Conservation (phyloP, 2,113 vertebrate genomes). For the Beaufortia kweichowensis region DNA sequence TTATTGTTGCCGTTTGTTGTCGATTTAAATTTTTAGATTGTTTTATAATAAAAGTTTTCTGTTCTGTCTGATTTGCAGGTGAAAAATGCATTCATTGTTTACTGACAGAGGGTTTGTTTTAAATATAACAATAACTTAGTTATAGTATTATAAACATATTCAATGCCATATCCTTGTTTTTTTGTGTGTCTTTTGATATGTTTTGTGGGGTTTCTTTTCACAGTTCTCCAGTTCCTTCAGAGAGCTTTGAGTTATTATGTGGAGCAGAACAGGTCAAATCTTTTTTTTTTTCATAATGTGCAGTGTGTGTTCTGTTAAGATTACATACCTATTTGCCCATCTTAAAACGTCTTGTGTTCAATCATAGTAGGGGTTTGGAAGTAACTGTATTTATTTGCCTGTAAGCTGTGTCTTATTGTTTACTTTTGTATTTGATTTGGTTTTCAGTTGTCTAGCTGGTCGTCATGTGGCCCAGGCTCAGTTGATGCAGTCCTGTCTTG, state of each 20-base stretch:
- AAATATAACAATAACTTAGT: no score
- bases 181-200: neutral
- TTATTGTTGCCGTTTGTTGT: neutral
- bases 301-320: neutral
- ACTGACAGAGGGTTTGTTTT: conserved; percentile 80
- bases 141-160: no score
- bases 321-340: no score
- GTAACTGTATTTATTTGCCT: neutral
- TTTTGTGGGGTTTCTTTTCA: neutral
- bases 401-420: conserved; percentile 21
- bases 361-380: no score
- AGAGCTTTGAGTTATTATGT: conserved; percentile 77
- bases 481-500: conserved; percentile 85
- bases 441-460: conserved; percentile 77
- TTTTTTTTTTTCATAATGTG: neutral
- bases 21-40: neutral
- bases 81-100: conserved; percentile 78
- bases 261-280: conserved; percentile 84
- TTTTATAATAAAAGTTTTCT: neutral
- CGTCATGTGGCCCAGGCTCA: conserved; percentile 84
- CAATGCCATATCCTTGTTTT: neutral
- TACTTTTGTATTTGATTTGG: conserved; percentile 57
- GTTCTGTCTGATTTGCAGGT: conserved; percentile 70
- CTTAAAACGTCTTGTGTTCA: no score
- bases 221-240: conserved; percentile 86